Evolutionary conservation across 2,797 vertebrate genomes (phyloP).

Genomic region (Atherinosoma microstoma): DNA sequence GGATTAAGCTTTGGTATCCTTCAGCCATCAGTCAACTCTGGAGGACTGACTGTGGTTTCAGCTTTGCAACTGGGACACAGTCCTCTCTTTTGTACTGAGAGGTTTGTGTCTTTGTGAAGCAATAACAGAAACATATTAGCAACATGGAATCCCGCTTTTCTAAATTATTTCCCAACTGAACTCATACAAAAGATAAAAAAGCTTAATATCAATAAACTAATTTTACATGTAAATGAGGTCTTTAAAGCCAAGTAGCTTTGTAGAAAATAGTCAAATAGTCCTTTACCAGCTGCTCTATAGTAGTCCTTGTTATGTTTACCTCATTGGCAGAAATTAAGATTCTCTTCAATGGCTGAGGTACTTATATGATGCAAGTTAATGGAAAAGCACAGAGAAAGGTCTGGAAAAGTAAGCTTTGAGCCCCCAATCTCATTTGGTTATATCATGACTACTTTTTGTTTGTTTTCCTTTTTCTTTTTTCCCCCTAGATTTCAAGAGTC

Average conservation of each 20-base stretch:
- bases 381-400: neutral
- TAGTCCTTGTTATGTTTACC: neutral
- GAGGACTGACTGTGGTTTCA: slow-evolving; percentile 43
- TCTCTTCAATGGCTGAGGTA: neutral
- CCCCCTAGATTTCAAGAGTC: slow-evolving; percentile 36
- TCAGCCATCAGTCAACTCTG: slow-evolving; percentile 49
- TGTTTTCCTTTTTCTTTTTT: slow-evolving; percentile 47
- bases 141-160: slow-evolving; percentile 26
- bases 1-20: slow-evolving; percentile 59
- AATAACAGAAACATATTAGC: slow-evolving; percentile 69
- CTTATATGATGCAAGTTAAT: neutral
- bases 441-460: neutral
- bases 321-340: neutral
- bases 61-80: slow-evolving; percentile 57
- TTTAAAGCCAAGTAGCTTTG: neutral
- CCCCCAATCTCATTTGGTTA: neutral
- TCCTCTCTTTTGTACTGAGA: slow-evolving; percentile 63
- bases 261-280: neutral
- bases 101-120: slow-evolving; percentile 75
- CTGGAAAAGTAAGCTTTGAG: neutral
- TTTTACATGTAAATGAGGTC: neutral
- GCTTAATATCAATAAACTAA: neutral
- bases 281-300: neutral
- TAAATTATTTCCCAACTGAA: slow-evolving; percentile 14
- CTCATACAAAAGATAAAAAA: neutral